Evolutionary conservation across 2,797 vertebrate genomes (phyloP).

Genomic region (Ctenopoma multispine): DNA sequence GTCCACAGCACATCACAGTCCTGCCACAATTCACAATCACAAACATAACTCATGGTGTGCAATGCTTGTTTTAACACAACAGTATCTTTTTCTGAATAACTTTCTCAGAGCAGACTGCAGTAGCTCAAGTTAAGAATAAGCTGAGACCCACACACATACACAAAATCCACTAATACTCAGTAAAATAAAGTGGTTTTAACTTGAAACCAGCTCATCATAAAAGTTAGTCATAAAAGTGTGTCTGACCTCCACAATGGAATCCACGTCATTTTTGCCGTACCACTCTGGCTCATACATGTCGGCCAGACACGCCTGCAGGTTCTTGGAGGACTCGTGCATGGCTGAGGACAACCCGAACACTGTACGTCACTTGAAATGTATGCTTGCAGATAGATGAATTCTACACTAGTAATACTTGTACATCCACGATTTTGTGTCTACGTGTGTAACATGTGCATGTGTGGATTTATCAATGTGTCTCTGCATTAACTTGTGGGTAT

Average conservation of each 20-base stretch:
- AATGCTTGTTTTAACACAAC: no score
- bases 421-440: background rate
- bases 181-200: conserved; percentile 17
- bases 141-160: background rate
- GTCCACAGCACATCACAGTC: conserved; percentile 96
- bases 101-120: background rate
- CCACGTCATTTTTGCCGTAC: conserved; percentile 93
- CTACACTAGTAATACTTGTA: background rate
- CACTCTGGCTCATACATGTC: conserved; percentile 97
- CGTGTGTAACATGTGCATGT: background rate
- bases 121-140: background rate
- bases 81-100: no score
- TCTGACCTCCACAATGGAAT: conserved; percentile 93
- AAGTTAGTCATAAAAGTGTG: conserved; percentile 8
- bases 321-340: conserved; percentile 98
- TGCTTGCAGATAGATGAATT: background rate
- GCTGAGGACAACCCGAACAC: conserved; percentile 78
- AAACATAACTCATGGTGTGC: background rate
- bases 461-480: background rate
- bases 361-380: conserved; percentile 4
- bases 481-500: background rate
- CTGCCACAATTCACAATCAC: conserved; percentile 71
- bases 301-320: conserved; percentile 92
- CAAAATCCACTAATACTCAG: conserved; percentile 5
- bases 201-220: conserved; percentile 9